Base-by-base conservation (phyloP, 2,113 vertebrate species). In the Rhombomys opimus region DNA sequence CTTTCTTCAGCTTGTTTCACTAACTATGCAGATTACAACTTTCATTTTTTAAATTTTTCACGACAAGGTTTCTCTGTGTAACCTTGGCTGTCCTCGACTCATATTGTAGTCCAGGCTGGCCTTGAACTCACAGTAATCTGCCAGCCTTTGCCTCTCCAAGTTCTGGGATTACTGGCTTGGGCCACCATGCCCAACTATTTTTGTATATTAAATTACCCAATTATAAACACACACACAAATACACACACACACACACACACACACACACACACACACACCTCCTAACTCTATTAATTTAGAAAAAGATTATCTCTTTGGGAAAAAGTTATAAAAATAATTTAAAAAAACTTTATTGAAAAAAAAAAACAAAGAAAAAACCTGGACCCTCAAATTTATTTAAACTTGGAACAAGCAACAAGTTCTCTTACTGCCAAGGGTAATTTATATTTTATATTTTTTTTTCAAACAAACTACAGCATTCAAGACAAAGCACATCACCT, bases 1-100 rank as follows among this genome's bases (percentile, higher is more conserved):
- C 23, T 94, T 94, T 75, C 87, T 93, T 96, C 41, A 93, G 63
- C 3, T n/a, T 72, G 35, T 22, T 87, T 96, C 75, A 93, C 1
- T 89, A 41, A 75, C 4, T 89, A 27, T 73, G 89, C 9, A 78
- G 11, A 32, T 73, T 89, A 22, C 52, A 41, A 41, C 41, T 41
- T 41, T 41, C 41, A 41, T 41, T 41, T 41, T 41, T 41, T 41
- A 41, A 41, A 41, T 41, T 41, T 41, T 41, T 41, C 41, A 41
- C 4, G 41, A 41, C 41, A 41, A 41, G 41, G 41, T 41, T 41
- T 41, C 41, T 41, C 41, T 41, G 41, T 41, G 41, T 41, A 41
- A 41, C 41, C 41, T 41, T 41, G 41, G 41, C 41, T 41, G 41
- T 41, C 41, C 41, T 41, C 2, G 41, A 41, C 41, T 41, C 41